These are phyloP conservation scores for Nomada ruficornis DNA, from an alignment of 2,888 invertebrate species.

Conservation along the genomic window DNA sequence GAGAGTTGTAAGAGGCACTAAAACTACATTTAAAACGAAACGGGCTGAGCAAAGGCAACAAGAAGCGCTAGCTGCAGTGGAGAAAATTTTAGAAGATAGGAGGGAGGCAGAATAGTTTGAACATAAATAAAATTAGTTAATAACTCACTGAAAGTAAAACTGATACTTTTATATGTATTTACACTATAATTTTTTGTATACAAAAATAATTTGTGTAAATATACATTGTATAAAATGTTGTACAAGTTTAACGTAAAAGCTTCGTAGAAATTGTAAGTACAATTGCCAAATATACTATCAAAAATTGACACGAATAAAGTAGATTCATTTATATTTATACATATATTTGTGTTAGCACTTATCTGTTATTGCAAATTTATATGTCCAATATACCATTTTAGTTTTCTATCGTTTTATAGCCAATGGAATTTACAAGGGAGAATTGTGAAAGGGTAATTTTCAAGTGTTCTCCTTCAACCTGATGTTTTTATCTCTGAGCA, in stretches of 20 bases:
- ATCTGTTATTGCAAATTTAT: slow-evolving; percentile 1
- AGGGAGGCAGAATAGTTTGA: slow-evolving; percentile 19
- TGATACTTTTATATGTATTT: slow-evolving; percentile 43
- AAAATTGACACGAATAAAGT: slow-evolving; percentile 1
- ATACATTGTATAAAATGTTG: slow-evolving; percentile 50
- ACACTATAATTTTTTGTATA: slow-evolving; percentile 30
- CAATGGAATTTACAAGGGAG: slow-evolving; percentile 1
- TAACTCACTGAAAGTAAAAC: background rate
- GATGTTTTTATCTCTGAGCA: no score
- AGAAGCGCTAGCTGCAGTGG: slow-evolving; percentile 78
- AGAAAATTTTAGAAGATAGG: slow-evolving; percentile 71
- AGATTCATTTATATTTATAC: slow-evolving; percentile 9
- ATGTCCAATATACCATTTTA: slow-evolving; percentile 17
- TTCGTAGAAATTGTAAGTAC: slow-evolving; percentile 50
- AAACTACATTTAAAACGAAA: slow-evolving; percentile 85
- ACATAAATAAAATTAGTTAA: slow-evolving; percentile 29
- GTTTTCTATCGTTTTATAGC: slow-evolving; percentile 4
- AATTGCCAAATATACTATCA: slow-evolving; percentile 26
- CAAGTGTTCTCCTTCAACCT: no score
- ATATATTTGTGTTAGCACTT: background rate
- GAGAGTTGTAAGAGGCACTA: slow-evolving; percentile 71
- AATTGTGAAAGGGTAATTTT: no score
- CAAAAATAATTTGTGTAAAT: slow-evolving; percentile 57
- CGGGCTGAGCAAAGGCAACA: slow-evolving; percentile 85
- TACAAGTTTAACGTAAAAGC: slow-evolving; percentile 39